A percentile compares a stretch with the other conserved stretches of the same genome.
Conservation (phyloP, 2,888 invertebrate genomes). For the Tyria jacobaeae region DNA sequence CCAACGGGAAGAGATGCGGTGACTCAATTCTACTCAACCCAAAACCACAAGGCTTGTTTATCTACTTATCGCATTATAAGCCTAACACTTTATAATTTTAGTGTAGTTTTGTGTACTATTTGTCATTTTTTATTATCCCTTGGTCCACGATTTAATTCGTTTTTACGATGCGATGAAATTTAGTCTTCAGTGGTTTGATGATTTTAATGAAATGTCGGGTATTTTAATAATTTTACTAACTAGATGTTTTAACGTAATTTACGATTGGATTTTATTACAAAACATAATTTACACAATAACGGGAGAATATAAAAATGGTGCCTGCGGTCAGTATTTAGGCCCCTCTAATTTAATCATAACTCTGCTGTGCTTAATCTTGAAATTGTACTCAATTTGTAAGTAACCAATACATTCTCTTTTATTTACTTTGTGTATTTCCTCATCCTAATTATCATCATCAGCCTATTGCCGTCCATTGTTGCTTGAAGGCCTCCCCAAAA, state of each 20-base stretch:
- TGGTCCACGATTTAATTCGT: not conserved
- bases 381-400: not conserved
- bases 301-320: not conserved
- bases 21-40: no score
- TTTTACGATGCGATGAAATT: constrained; percentile 30
- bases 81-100: no score
- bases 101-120: not conserved
- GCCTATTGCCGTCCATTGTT: no score
- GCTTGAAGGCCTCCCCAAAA: no score
- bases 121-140: not conserved
- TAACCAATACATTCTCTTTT: not conserved
- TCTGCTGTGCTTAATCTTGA: not conserved
- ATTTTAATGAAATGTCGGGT: constrained; percentile 16
- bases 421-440: no score
- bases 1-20: no score
- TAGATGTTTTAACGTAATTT: constrained; percentile 43
- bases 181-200: constrained; percentile 17
- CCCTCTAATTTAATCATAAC: no score
- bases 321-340: not conserved
- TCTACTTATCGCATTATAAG: no score
- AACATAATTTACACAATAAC: constrained; percentile 39
- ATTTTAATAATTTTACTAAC: constrained; percentile 27
- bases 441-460: no score
- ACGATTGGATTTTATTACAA: constrained; percentile 42
- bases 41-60: no score